Percentiles rank a stretch among this genome's conserved stretches.
Conservation (phyloP, 23 tunicate genomes). For the Clavelina lepadiformis region DNA sequence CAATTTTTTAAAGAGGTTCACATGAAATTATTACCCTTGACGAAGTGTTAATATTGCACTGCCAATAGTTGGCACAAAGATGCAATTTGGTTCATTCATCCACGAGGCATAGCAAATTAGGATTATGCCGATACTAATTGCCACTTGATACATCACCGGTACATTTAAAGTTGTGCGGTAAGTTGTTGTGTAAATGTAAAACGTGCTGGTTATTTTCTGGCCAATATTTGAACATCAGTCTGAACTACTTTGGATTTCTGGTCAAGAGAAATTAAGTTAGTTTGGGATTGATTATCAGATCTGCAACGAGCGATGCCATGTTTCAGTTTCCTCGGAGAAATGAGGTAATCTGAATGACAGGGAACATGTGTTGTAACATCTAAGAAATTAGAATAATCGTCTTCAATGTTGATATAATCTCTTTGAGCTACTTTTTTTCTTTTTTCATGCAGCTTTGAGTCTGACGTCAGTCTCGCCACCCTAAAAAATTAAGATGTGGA, state of each 20-base stretch:
- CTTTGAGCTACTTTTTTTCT: slow-evolving; percentile 21
- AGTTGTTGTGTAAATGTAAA: not conserved
- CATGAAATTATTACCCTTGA: no score
- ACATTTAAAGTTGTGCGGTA: no score
- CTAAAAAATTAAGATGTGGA: slow-evolving; percentile 13
- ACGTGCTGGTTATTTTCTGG: not conserved
- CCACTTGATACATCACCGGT: no score
- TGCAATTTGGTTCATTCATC: no score
- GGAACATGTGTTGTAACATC: slow-evolving; percentile 30
- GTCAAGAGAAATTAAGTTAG: slow-evolving; percentile 44
- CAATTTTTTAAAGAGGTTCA: no score
- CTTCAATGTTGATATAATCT: slow-evolving; percentile 49
- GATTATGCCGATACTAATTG: no score
- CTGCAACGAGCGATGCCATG: slow-evolving; percentile 27
- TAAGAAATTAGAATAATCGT: slow-evolving; percentile 54
- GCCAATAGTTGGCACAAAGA: no score
- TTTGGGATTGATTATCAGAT: slow-evolving; percentile 32
- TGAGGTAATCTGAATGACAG: slow-evolving; percentile 47
- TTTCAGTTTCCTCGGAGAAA: slow-evolving; percentile 27
- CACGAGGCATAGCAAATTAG: no score
- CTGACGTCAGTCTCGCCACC: slow-evolving; percentile 24
- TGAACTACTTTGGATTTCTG: slow-evolving; percentile 41
- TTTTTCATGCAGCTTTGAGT: slow-evolving; percentile 9
- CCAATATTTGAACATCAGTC: slow-evolving; percentile 34
- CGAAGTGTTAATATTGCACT: no score